Conservation (phyloP, 2,888 invertebrate genomes). For the Eupithecia abbreviata region DNA sequence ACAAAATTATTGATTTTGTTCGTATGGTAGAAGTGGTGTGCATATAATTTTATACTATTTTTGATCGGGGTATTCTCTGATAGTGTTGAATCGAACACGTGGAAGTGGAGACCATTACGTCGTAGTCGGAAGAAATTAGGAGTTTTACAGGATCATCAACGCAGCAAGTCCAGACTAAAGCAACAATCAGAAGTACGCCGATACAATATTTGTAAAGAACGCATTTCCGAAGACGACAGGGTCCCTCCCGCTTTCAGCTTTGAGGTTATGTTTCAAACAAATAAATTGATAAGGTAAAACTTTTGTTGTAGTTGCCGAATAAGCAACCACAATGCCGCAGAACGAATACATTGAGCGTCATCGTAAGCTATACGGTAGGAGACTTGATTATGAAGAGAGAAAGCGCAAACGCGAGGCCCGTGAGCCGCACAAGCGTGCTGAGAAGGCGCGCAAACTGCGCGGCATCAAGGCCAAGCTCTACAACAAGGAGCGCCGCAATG, state of each 20-base stretch:
- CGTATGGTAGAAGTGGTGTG: conserved; percentile 10
- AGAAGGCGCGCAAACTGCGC: conserved; percentile 95
- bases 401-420: conserved; percentile 98
- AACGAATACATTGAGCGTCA: conserved; percentile 99
- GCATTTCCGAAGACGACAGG: neutral
- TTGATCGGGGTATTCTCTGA: conserved; percentile 14
- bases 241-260: conserved; percentile 24
- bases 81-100: conserved; percentile 26
- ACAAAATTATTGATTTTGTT: conserved; percentile 14
- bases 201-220: neutral
- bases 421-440: conserved; percentile 94
- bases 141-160: conserved; percentile 18
- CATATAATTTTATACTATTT: neutral
- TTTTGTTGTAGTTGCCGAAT: conserved; percentile 83
- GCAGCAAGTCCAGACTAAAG: conserved; percentile 13
- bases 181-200: neutral
- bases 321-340: conserved; percentile 93
- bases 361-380: conserved; percentile 96
- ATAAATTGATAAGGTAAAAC: conserved; percentile 58
- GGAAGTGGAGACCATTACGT: conserved; percentile 36
- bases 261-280: conserved; percentile 57
- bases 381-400: conserved; percentile 98
- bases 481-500: conserved; percentile 97
- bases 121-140: conserved; percentile 24
- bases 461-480: conserved; percentile 99